Evolutionary conservation across 2,888 invertebrate genomes (phyloP), one percentile per base, ranked within the genome.

Genomic region (Nephrocerus scutellatus): DNA sequence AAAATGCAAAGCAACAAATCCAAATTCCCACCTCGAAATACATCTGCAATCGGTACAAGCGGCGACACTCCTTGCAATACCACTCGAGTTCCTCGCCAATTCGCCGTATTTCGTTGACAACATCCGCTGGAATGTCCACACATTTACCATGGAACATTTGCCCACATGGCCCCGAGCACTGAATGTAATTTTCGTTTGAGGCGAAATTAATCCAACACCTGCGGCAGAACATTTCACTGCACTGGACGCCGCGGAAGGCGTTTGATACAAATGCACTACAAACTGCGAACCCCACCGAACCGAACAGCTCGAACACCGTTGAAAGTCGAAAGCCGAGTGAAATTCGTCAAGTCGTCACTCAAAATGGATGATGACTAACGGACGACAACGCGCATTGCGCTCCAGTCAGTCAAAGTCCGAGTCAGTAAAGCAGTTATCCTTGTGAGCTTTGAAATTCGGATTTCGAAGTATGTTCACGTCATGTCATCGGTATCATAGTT

Each of bases 201-300:
- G 48, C 51, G 38, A 66, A 66, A 60, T 66, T 63, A 52, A 66
- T 59, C 66, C 66, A 63, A 41, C 66, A 66, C 51, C 59, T 63
- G 44, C 60, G 62, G 55, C 66, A 66, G 51, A 65, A 65, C 59
- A 64, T 59, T 46, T 44, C 53, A 41, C 51, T 55, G 26, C 13
- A n/a, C n/a, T n/a, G n/a, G n/a, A n/a, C n/a, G n/a, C n/a, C n/a
- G n/a, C 29, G 22, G 39, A 26, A 18, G 41, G 41, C 30, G 39
- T 37, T 39, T 31, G 37, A 40, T 39, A 38, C 45, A 41, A 46
- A 46, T 35, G 46, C 36, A 38, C 36, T 43, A 44, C 41, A 48
- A 51, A 46, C 55, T 56, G 50, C 55, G 51, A 51, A 54, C 57
- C 56, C 50, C 54, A 54, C 56, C 55, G 53, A 55, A 52, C 55